Base-by-base conservation (phyloP, 1,140 invertebrate species). In the Drosophila paulistorum region DNA sequence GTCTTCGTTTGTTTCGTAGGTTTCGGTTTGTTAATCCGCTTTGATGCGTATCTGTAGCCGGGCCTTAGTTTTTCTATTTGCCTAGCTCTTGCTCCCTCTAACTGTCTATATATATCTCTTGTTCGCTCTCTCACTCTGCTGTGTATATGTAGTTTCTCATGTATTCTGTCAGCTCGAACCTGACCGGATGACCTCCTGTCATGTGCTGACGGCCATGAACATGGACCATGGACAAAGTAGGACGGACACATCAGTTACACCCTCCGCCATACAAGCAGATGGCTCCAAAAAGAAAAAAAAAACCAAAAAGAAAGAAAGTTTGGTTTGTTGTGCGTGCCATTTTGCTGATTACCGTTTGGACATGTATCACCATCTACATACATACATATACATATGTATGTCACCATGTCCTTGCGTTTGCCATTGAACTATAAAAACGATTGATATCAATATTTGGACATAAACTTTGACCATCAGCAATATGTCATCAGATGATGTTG, bases 371-470 rank as follows among this genome's bases (percentile, higher is more conserved):
- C 63, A 66, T 68, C 64, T 23, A 23, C 10, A 48, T 17, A 20
- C 2, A 45, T 17, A 14, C 5, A 42, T 14, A 14, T 4, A 23
- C n/a, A 14, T 20, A 48, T 48, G 14, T 20, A 48, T 48, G 45
- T 20, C 14, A 48, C 45, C 17, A 48, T 48, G 45, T 23, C 20
- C 14, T 51, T 7, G 45, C 45, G 23, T 51, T 51, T 51, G 7
- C 17, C 45, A 51, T 51, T 51, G 45, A 51, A 51, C 45, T 62
- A 82, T 71, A 86, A 86, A 87, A 86, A 86, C 83, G 83, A 89
- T 86, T 86, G 83, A 83, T 86, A 87, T 86, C 83, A 86, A 86
- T 86, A 87, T 86, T 66, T 41, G 68, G 65, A 51, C 73, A 79
- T 76, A 57, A 78, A 75, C 75, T 74, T 68, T 61, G 66, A 20